Percentiles rank a stretch among this genome's conserved stretches.
Evolutionary conservation across 2,797 vertebrate species (phyloP).

Genomic region (Schizopygopsis pylzovi): DNA sequence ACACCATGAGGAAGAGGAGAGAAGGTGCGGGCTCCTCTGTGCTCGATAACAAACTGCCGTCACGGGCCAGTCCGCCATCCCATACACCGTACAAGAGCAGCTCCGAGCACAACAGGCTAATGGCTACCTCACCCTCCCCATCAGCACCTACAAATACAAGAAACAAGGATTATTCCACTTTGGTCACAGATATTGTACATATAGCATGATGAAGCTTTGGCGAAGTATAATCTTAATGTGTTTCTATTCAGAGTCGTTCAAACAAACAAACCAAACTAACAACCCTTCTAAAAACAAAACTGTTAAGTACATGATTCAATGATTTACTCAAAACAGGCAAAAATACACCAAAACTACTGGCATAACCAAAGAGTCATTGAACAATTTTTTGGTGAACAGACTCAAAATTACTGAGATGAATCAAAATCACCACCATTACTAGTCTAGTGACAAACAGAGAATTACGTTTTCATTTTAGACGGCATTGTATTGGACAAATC

Average conservation of each 20-base stretch:
- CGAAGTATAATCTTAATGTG: neutral
- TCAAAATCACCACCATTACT: neutral
- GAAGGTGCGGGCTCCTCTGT: constrained; percentile 69
- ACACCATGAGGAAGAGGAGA: constrained; percentile 87
- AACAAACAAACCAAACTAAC: neutral
- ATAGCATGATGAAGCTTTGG: neutral
- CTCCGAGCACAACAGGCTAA: constrained; percentile 84
- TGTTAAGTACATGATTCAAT: neutral
- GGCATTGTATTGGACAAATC: neutral
- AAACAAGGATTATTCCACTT: neutral
- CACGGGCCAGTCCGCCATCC: constrained; percentile 72
- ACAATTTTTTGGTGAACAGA: neutral
- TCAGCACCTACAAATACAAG: constrained; percentile 3
- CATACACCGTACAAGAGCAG: constrained; percentile 86
- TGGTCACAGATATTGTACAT: neutral
- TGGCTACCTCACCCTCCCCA: constrained; percentile 67
- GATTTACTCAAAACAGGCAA: neutral
- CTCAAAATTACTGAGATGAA: neutral
- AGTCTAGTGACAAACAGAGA: neutral
- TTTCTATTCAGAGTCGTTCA: neutral
- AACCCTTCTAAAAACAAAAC: neutral
- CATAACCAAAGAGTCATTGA: neutral
- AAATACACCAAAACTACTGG: neutral
- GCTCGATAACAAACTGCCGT: constrained; percentile 62
- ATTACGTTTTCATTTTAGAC: neutral